These are phyloP conservation scores for Artibeus lituratus DNA, from an alignment of 2,797 vertebrate species.

Conservation along the genomic window DNA sequence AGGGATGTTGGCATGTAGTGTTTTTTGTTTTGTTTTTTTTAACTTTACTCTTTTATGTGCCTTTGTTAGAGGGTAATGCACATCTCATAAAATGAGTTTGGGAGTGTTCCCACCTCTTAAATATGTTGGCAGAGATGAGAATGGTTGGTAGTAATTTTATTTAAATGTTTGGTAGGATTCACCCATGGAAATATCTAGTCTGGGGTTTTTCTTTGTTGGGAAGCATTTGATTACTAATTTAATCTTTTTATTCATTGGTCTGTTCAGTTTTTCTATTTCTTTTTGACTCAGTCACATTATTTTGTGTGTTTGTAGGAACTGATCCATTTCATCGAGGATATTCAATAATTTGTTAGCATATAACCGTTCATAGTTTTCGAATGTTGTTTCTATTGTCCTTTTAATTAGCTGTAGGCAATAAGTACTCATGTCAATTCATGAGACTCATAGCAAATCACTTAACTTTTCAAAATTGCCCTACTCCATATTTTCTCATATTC, in stretches of 20 bases:
- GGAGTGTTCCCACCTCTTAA: not conserved
- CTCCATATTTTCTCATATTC: not conserved
- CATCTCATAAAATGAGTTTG: not conserved
- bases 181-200: not conserved
- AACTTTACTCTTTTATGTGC: not conserved
- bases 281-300: not conserved
- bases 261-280: not conserved
- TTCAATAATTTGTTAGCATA: not conserved
- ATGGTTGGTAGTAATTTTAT: not conserved
- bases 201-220: not conserved
- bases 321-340: not conserved
- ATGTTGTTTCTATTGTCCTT: not conserved
- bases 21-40: not conserved
- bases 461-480: not conserved
- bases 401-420: not conserved
- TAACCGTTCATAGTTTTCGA: not conserved
- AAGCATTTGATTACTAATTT: not conserved
- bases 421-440: not conserved
- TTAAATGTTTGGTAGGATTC: not conserved
- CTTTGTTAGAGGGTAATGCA: not conserved
- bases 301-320: not conserved
- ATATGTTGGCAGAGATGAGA: not conserved
- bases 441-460: not conserved
- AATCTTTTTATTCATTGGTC: not conserved
- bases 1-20: not conserved